Percentiles rank a stretch among this genome's conserved stretches.
Conservation (phyloP, 2,113 vertebrate genomes). For the Menidia beryllina region DNA sequence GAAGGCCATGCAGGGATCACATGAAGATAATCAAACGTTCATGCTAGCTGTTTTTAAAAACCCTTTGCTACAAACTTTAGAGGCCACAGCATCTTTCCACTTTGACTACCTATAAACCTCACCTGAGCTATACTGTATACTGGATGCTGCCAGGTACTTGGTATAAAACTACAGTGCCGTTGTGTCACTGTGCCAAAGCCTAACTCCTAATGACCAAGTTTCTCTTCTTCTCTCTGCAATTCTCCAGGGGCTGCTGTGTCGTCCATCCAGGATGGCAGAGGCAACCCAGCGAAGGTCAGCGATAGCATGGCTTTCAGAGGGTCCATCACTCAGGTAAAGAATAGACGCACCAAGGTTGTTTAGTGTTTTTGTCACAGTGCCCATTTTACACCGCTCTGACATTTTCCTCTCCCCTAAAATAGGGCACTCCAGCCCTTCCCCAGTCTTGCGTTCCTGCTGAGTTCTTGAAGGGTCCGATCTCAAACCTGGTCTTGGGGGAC, state of each 20-base stretch:
- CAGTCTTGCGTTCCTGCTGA: constrained; percentile 92
- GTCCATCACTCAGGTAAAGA: constrained; percentile 94
- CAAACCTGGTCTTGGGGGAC: constrained; percentile 91
- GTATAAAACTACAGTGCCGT: too few species aligned
- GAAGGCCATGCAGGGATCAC: background rate
- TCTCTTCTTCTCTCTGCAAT: background rate
- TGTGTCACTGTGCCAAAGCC: too few species aligned
- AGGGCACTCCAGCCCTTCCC: constrained; percentile 93
- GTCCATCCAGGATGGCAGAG: constrained; percentile 89
- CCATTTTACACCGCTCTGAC: constrained; percentile 1
- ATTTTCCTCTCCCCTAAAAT: constrained; percentile 24
- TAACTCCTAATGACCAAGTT: background rate
- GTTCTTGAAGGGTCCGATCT: constrained; percentile 91
- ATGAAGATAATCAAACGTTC: too few species aligned
- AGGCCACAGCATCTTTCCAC: background rate
- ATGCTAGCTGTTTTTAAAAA: too few species aligned
- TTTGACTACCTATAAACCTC: too few species aligned
- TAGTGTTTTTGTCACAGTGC: background rate
- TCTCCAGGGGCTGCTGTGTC: constrained; percentile 82
- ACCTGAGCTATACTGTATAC: too few species aligned
- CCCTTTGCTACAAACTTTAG: too few species aligned
- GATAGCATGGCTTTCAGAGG: constrained; percentile 88
- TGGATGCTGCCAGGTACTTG: too few species aligned
- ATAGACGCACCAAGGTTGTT: background rate
- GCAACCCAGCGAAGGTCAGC: constrained; percentile 87